Percentiles rank a stretch among this genome's conserved stretches.
Conservation (phyloP, 2,797 vertebrate species). For the Enteromius unitaeniatus region DNA sequence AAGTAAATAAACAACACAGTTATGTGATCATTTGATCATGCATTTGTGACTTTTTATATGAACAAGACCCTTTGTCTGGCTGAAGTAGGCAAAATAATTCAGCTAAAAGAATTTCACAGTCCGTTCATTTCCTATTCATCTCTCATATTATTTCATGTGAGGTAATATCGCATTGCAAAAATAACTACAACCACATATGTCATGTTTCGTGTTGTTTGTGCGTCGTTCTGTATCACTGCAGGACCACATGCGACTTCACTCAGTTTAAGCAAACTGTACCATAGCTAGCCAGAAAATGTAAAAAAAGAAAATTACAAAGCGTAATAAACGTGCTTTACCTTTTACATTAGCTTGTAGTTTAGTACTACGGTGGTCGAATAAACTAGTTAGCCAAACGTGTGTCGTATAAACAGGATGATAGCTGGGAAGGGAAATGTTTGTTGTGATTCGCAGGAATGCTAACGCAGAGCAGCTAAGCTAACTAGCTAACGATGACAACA, state of each 20-base stretch:
- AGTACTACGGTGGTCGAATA: not conserved
- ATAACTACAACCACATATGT: not conserved
- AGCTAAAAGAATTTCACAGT: not conserved
- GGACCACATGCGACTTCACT: slow-evolving; percentile 2
- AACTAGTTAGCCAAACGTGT: not conserved
- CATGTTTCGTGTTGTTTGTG: not conserved
- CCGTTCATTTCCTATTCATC: not conserved
- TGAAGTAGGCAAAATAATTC: not conserved
- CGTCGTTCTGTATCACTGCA: not conserved
- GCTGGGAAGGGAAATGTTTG: slow-evolving; percentile 26
- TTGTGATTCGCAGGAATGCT: slow-evolving; percentile 46
- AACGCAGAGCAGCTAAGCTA: slow-evolving; percentile 42
- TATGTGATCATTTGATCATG: not conserved
- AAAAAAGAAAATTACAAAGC: not conserved
- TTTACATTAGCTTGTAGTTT: not conserved
- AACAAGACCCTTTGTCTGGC: not conserved
- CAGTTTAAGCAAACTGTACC: slow-evolving; percentile 6
- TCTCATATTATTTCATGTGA: not conserved
- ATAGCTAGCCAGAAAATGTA: not conserved
- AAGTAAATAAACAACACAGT: not conserved
- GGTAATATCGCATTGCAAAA: not conserved
- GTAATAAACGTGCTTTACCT: not conserved
- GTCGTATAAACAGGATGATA: not conserved
- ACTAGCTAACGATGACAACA: slow-evolving; percentile 33
- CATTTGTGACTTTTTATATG: not conserved